Evolutionary conservation across 2,797 vertebrate genomes (phyloP).

Genomic region (Chloroceryle inda): DNA sequence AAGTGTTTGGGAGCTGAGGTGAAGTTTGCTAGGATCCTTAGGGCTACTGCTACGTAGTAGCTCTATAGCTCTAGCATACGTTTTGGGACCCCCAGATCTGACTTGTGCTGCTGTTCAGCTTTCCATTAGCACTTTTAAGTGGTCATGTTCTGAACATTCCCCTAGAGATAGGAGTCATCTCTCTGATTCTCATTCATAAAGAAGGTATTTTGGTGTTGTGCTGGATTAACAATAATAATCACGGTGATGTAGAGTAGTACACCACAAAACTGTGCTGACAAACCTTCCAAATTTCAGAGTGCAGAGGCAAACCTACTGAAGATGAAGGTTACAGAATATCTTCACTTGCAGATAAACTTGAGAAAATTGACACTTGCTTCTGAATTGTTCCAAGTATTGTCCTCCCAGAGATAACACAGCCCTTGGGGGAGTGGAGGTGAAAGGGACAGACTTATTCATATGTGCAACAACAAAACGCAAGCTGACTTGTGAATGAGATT

Average conservation of each 20-base stretch:
- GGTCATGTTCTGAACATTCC: background rate
- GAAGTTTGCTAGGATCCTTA: background rate
- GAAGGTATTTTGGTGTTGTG: background rate
- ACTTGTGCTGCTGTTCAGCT: background rate
- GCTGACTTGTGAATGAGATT: conserved; percentile 7
- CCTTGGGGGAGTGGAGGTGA: background rate
- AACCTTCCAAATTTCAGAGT: background rate
- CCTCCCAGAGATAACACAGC: conserved; percentile 10
- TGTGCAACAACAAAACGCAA: background rate
- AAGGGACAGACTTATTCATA: background rate
- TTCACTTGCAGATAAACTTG: conserved; percentile 43
- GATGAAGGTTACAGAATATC: background rate
- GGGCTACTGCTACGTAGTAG: background rate
- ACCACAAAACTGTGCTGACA: background rate
- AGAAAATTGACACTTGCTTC: conserved; percentile 14
- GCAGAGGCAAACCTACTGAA: background rate
- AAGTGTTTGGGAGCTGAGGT: background rate
- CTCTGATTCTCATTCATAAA: background rate
- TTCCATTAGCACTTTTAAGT: background rate
- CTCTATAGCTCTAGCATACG: background rate
- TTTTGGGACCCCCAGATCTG: background rate
- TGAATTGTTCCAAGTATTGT: conserved; percentile 5
- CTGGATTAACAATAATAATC: background rate
- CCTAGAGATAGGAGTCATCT: background rate
- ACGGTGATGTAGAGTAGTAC: background rate